These are phyloP conservation scores for Theristicus caerulescens DNA, from an alignment of 2,113 vertebrate species.

Conservation along the genomic window DNA sequence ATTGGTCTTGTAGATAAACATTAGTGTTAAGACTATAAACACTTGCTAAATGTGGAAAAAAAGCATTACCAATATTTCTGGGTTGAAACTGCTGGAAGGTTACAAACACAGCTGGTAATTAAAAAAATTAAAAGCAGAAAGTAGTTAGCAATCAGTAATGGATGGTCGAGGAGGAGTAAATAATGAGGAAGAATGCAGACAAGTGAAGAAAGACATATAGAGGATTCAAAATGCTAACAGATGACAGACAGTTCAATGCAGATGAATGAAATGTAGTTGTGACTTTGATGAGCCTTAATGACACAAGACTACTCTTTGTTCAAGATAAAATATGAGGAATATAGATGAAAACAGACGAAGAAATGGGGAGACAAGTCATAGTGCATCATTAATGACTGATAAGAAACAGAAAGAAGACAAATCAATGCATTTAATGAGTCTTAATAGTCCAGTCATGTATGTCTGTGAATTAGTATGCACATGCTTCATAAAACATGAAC, in stretches of 20 bases:
- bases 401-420: constrained; percentile 54
- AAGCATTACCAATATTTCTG: neutral
- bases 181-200: constrained; percentile 14
- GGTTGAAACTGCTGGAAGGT: neutral
- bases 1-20: neutral
- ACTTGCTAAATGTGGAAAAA: constrained; percentile 2
- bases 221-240: constrained; percentile 10
- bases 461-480: neutral
- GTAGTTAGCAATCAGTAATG: neutral
- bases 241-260: constrained; percentile 66
- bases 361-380: constrained; percentile 33
- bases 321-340: constrained; percentile 47
- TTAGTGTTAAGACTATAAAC: neutral
- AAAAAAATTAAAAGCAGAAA: constrained; percentile 35
- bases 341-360: constrained; percentile 39
- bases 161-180: neutral
- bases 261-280: constrained; percentile 66
- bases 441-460: constrained; percentile 28
- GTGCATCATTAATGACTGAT: constrained; percentile 61
- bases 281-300: constrained; percentile 61
- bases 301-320: constrained; percentile 58
- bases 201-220: constrained; percentile 1
- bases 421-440: constrained; percentile 49
- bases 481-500: constrained; percentile 37
- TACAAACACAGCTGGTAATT: neutral